Conservation (phyloP, 2,113 vertebrate genomes). For the Sula dactylatra region DNA sequence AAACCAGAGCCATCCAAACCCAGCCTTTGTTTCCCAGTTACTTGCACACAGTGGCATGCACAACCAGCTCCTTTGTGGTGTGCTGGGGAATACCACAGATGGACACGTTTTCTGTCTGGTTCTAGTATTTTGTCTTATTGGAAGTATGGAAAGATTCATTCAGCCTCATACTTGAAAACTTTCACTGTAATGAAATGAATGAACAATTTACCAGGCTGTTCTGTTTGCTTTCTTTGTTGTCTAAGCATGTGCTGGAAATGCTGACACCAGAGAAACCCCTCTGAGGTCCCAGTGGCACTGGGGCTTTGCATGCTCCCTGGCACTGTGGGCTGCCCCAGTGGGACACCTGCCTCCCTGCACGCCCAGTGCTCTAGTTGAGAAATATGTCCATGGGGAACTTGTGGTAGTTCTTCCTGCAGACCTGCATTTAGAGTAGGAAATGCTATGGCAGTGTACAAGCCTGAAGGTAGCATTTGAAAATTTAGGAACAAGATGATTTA, state of each 20-base stretch:
- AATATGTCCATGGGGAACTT: neutral
- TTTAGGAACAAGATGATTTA: neutral
- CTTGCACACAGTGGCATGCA: neutral
- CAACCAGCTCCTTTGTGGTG: neutral
- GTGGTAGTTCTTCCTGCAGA: neutral
- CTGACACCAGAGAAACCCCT: neutral
- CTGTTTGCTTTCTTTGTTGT: neutral
- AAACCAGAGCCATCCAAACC: neutral
- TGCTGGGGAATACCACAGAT: neutral
- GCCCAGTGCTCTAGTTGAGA: neutral
- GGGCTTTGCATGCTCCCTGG: neutral
- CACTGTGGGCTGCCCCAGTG: neutral
- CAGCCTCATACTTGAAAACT: neutral
- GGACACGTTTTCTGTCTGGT: neutral
- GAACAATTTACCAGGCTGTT: neutral
- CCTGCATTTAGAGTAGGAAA: neutral
- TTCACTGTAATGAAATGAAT: neutral
- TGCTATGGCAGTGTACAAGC: too few relatives aligned
- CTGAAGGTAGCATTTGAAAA: neutral
- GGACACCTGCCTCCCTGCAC: neutral
- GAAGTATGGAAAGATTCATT: neutral
- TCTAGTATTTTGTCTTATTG: neutral
- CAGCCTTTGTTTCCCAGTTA: neutral
- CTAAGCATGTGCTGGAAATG: neutral
- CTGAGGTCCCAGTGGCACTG: neutral